Percentiles rank a stretch among this genome's conserved stretches.
Conservation (phyloP, 2,797 vertebrate species). For the Lophotriccus pileatus region DNA sequence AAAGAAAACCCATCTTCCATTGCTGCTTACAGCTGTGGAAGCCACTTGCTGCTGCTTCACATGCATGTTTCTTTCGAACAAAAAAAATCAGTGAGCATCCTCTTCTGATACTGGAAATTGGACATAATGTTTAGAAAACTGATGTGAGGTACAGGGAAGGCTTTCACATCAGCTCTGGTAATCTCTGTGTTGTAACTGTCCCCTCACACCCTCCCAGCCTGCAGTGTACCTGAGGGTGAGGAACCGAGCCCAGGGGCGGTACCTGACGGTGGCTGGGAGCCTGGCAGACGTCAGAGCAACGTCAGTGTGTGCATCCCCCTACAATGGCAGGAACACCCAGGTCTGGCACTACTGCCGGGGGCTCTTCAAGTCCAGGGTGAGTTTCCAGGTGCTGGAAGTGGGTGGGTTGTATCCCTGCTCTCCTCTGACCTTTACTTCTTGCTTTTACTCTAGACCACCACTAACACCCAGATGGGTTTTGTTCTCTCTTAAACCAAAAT, state of each 20-base stretch:
- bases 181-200: not conserved
- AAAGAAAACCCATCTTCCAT: not conserved
- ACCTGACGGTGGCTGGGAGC: constrained; percentile 73
- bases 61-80: rapidly evolving
- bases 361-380: constrained; percentile 84
- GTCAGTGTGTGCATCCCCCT: constrained; percentile 69
- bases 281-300: constrained; percentile 59
- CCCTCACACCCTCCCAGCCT: constrained; percentile 64
- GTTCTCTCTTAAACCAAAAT: not conserved
- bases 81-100: not conserved
- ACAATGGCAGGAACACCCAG: constrained; percentile 71
- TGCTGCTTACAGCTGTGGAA: not conserved
- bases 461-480: not conserved
- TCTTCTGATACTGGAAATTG: not conserved
- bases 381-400: not conserved
- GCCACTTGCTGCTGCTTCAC: not conserved
- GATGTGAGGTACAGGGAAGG: too few relatives aligned
- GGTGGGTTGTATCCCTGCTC: not conserved
- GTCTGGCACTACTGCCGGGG: constrained; percentile 81
- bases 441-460: not conserved
- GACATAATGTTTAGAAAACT: rapidly evolving
- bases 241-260: constrained; percentile 74
- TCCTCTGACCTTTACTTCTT: not conserved
- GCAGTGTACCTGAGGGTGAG: constrained; percentile 78
- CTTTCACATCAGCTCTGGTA: rapidly evolving